phyloP scores from a whole-genome alignment of 2,888 invertebrate species.

The Catocala fraxini region DNA sequence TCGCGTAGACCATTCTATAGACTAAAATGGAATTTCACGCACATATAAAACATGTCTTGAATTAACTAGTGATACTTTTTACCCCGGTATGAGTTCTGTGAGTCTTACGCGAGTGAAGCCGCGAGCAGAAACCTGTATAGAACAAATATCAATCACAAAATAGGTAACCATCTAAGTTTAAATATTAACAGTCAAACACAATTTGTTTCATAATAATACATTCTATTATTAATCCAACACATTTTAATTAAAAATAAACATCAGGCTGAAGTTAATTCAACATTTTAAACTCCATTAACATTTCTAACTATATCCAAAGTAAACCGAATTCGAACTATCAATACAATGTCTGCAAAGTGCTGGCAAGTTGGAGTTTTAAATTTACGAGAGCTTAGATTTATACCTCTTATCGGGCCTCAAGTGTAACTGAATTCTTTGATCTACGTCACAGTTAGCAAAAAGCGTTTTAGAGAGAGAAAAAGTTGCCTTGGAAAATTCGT shows the following conservation, averaged over 20 bases:
- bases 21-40: too few species aligned
- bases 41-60: too few species aligned
- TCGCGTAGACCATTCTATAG: too few species aligned
- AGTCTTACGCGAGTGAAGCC: too few species aligned
- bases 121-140: too few species aligned
- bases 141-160: conserved; percentile 1
- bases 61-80: too few species aligned
- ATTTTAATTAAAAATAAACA: conserved; percentile 6
- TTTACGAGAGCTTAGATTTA: conserved; percentile 48
- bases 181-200: background rate
- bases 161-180: background rate
- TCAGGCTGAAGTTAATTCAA: background rate
- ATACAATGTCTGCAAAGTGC: conserved; percentile 23
- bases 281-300: conserved; percentile 9
- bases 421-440: conserved; percentile 67
- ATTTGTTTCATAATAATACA: background rate
- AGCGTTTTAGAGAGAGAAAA: conserved; percentile 61
- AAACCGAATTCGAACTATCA: conserved; percentile 30
- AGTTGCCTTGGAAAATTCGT: conserved; percentile 62
- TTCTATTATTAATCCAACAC: background rate
- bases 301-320: conserved; percentile 10
- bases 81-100: too few species aligned
- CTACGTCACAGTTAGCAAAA: conserved; percentile 63
- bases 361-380: conserved; percentile 35
- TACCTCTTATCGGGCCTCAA: conserved; percentile 52